Evolutionary conservation across 2,797 vertebrate genomes (phyloP), one percentile per base, ranked within the genome.

Genomic region (Ctenochaetus hawaiiensis): DNA sequence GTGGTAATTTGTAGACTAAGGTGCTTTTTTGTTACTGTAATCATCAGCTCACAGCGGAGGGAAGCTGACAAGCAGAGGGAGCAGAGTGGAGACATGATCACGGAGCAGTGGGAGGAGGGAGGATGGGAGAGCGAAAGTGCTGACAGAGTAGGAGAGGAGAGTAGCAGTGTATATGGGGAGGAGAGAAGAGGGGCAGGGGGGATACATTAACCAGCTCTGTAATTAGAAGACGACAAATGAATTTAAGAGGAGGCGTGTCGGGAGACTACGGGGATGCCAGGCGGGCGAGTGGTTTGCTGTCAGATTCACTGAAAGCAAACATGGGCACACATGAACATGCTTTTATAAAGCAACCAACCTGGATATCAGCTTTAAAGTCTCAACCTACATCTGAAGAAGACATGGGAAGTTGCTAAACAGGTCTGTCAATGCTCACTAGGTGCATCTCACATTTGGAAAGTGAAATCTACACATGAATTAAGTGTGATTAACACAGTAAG

Each of bases 201-300:
- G 43, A 67, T 78, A 85, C 68, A 78, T 81, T 86, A 82, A 75
- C 20, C 69, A 48, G 61, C 80, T 85, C 86, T 86, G 80, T 87
- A 88, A 90, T 91, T 90, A 92, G 89, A 88, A 85, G 84, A 83
- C 59, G 79, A 87, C 81, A 85, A 58, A 76, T 69, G 69, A 82
- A 81, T 88, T 82, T 81, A 81, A 68, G 67, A 76, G 72, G 68
- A 52, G 71, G 80, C 30, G 23, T 75, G 69, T 69, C 53, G 1
- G 73, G 64, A 56, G 80, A 74, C 20, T 14, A 2, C 17, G 44
- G 70, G 58, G 74, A 62, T 63, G 62, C 47, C 78, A 68, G 62
- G 56, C 26, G 16, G 75, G 66, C 67, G 65, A 39, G 64, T 1
- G 26, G 71, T 64, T 63, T 72, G 48, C 59, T 82, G 58, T 63